A percentile compares a stretch with the other conserved stretches of the same genome.
phyloP scores from a whole-genome alignment of 2,113 vertebrate genomes.

The Oplegnathus fasciatus region DNA sequence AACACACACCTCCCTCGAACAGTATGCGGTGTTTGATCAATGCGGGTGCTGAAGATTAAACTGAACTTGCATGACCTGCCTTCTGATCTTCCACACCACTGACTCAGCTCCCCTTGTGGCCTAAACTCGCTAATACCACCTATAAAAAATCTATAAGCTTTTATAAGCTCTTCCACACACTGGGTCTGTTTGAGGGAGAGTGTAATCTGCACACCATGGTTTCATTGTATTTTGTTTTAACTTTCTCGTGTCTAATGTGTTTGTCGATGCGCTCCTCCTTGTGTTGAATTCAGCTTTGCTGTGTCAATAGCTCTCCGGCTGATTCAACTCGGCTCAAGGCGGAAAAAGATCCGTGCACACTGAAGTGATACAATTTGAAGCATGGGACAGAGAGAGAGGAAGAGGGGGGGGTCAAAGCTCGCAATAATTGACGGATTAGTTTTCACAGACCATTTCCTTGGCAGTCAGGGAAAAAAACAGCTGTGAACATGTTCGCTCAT shows the following conservation, averaged over 20 bases:
- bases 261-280: slow-evolving; percentile 65
- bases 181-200: slow-evolving; percentile 37
- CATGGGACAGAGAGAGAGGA: neutral
- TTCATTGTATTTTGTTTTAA: slow-evolving; percentile 66
- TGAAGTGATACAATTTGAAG: slow-evolving; percentile 38
- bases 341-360: slow-evolving; percentile 15
- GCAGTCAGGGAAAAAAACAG: slow-evolving; percentile 18
- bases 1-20: slow-evolving; percentile 12
- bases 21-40: slow-evolving; percentile 58
- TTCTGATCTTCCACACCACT: slow-evolving; percentile 68
- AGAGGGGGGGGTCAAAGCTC: slow-evolving; percentile 8
- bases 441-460: slow-evolving; percentile 59
- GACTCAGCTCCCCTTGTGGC: slow-evolving; percentile 51
- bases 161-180: slow-evolving; percentile 66
- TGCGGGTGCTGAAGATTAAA: slow-evolving; percentile 57
- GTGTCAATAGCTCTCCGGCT: slow-evolving; percentile 55
- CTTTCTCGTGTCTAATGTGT: slow-evolving; percentile 66
- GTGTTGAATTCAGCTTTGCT: slow-evolving; percentile 40
- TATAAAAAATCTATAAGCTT: slow-evolving; percentile 74
- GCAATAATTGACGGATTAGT: slow-evolving; percentile 55
- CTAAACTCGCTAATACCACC: slow-evolving; percentile 69
- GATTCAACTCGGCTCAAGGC: slow-evolving; percentile 37
- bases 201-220: slow-evolving; percentile 42
- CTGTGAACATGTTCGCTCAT: slow-evolving; percentile 13
- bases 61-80: slow-evolving; percentile 57